These are phyloP conservation scores for Montifringilla adamsi DNA, from an alignment of 2,113 vertebrate species.

Conservation along the genomic window DNA sequence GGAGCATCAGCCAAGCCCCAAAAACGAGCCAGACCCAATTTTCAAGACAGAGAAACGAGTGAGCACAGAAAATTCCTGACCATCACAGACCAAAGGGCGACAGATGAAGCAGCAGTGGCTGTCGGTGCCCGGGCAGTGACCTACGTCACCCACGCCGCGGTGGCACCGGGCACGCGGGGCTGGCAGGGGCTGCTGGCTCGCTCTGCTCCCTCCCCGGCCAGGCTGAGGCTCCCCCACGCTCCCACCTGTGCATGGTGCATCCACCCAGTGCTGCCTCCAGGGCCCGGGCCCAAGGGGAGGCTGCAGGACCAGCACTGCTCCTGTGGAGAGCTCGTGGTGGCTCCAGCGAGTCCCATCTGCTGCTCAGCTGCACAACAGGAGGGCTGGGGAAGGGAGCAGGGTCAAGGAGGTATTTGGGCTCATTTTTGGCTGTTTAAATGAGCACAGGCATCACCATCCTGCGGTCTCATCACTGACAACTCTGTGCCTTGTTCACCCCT, in stretches of 20 bases:
- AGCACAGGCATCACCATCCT: background rate
- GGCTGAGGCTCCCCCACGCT: background rate
- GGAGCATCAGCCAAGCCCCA: background rate
- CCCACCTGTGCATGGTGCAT: background rate
- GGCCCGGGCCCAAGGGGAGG: background rate
- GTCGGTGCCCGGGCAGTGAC: background rate
- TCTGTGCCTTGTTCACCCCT: background rate
- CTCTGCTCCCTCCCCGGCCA: accelerated
- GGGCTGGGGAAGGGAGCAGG: background rate
- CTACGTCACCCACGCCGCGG: background rate
- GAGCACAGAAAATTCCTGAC: background rate
- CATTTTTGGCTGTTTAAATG: background rate
- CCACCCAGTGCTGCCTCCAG: background rate
- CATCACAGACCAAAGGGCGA: background rate
- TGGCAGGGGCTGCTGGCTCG: background rate
- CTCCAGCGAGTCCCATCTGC: background rate
- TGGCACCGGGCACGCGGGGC: background rate
- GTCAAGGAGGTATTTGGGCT: background rate
- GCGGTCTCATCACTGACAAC: background rate
- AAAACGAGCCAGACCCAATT: background rate
- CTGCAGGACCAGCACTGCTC: background rate
- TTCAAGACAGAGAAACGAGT: background rate
- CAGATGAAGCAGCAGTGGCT: background rate
- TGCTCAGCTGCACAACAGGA: background rate
- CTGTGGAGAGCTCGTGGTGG: accelerated